Conservation (phyloP, 2,888 invertebrate genomes). For the Tortrix viridana region DNA sequence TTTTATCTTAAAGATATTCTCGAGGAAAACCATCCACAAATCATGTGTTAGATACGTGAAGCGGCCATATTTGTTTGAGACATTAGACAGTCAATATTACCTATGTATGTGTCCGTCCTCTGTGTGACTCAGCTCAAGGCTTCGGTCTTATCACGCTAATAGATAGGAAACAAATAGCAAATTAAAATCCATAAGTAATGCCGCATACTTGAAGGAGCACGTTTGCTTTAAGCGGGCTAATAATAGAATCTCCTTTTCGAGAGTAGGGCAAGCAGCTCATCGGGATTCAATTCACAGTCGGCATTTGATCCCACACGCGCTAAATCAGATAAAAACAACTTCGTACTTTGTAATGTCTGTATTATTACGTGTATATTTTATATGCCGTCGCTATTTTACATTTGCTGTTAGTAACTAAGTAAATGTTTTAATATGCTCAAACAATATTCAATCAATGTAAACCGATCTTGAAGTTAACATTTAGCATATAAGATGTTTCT, state of each 20-base stretch:
- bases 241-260: conserved; percentile 24
- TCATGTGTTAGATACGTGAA: conserved; percentile 49
- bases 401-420: too few relatives aligned
- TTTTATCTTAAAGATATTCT: conserved; percentile 23
- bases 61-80: conserved; percentile 68
- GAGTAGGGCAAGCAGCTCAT: conserved; percentile 24
- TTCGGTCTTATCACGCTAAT: conserved; percentile 44
- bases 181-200: conserved; percentile 32
- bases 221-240: not conserved
- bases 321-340: not conserved
- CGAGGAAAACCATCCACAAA: conserved; percentile 23
- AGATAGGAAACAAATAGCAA: conserved; percentile 41
- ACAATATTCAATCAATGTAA: too few relatives aligned
- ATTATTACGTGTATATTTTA: not conserved
- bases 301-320: conserved; percentile 16
- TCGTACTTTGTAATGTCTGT: not conserved
- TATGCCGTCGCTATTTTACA: not conserved
- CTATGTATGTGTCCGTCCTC: conserved; percentile 56
- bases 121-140: conserved; percentile 58
- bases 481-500: too few relatives aligned
- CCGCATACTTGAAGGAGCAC: conserved; percentile 6
- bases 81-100: conserved; percentile 61
- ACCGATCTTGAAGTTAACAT: too few relatives aligned
- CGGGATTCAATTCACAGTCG: conserved; percentile 17
- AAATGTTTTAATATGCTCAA: too few relatives aligned